These are phyloP conservation scores for Poecilus cupreus DNA, from an alignment of 2,888 invertebrate species.

Conservation along the genomic window DNA sequence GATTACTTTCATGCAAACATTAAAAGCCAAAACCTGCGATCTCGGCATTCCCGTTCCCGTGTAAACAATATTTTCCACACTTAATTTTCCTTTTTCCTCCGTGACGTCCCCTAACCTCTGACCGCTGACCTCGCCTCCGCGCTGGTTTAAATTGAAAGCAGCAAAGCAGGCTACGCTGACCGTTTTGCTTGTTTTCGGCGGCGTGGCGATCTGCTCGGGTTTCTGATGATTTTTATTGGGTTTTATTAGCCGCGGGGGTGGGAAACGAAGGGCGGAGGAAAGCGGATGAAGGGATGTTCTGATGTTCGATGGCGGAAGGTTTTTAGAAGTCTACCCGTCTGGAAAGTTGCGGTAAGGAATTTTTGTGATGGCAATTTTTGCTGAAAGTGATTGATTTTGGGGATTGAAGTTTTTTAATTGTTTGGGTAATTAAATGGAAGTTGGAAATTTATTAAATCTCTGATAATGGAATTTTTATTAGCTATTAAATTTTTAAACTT, in stretches of 20 bases:
- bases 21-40: not conserved
- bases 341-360: slow-evolving; percentile 12
- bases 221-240: slow-evolving; percentile 28
- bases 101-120: not conserved
- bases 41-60: not conserved
- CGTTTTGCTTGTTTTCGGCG: slow-evolving; percentile 11
- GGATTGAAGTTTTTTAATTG: slow-evolving; percentile 30
- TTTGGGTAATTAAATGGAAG: slow-evolving; percentile 7
- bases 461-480: not conserved
- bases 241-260: not conserved
- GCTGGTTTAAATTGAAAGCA: slow-evolving; percentile 23
- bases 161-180: not conserved
- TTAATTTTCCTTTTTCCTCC: slow-evolving; percentile 13
- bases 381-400: slow-evolving; percentile 16
- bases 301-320: slow-evolving; percentile 21
- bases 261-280: not conserved
- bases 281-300: slow-evolving; percentile 28
- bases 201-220: not conserved
- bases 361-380: not conserved
- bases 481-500: not conserved
- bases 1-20: slow-evolving; percentile 6
- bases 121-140: not conserved
- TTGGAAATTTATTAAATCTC: not conserved
- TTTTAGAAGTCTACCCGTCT: slow-evolving; percentile 1
- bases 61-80: slow-evolving; percentile 25